Conservation (phyloP, 2,888 invertebrate species). For the Strigamia transsilvanica region DNA sequence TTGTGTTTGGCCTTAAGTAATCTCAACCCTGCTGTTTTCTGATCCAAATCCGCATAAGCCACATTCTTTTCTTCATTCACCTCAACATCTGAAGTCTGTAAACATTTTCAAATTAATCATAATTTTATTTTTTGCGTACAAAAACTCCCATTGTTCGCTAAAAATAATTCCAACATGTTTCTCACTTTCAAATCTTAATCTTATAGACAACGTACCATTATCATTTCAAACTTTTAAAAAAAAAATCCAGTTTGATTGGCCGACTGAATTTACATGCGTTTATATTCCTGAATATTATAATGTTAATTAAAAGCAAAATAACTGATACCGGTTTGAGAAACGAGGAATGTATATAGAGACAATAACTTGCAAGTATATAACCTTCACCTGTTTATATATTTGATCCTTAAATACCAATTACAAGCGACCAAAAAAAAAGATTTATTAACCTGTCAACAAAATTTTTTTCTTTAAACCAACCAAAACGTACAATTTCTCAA, state of each 20-base stretch:
- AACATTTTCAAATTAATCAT: not conserved
- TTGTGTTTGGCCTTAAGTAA: slow-evolving; percentile 23
- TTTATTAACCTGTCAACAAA: slow-evolving; percentile 12
- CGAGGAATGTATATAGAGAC: slow-evolving; percentile 1
- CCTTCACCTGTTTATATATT: slow-evolving; percentile 29
- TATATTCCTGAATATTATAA: slow-evolving; percentile 12
- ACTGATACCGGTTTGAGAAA: slow-evolving; percentile 2
- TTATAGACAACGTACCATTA: not conserved
- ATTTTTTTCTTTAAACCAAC: not conserved
- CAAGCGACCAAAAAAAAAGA: not conserved
- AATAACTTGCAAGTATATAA: not conserved
- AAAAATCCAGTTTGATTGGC: slow-evolving; percentile 13
- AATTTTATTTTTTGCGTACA: slow-evolving; percentile 17
- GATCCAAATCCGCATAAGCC: slow-evolving; percentile 16
- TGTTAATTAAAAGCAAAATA: slow-evolving; percentile 3
- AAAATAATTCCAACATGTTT: not conserved
- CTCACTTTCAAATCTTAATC: not conserved
- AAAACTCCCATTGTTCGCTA: not conserved
- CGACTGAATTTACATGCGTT: not conserved
- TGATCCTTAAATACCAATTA: not conserved
- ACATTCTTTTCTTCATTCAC: slow-evolving; percentile 45
- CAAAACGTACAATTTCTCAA: not conserved
- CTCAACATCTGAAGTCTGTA: slow-evolving; percentile 39
- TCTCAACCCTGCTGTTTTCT: slow-evolving; percentile 46
- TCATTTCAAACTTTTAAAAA: not conserved